These are phyloP conservation scores for Drosophila obscura DNA, from an alignment of 1,140 invertebrate genomes.

Conservation along the genomic window DNA sequence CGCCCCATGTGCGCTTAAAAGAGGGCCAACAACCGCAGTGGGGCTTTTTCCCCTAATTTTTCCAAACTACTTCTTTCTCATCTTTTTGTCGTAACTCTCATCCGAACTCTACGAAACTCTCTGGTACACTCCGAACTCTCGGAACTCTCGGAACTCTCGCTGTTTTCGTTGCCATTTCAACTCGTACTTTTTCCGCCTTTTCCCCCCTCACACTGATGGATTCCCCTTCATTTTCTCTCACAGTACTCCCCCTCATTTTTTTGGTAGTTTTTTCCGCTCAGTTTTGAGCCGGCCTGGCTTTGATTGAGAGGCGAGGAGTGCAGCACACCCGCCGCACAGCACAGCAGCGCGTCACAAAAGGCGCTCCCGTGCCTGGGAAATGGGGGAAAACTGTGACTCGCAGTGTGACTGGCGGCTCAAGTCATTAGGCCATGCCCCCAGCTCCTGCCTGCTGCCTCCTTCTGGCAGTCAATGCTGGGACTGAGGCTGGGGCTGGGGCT, in stretches of 20 bases:
- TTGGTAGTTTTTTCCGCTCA: constrained; percentile 20
- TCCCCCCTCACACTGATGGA: too few species aligned
- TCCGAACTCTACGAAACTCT: not conserved
- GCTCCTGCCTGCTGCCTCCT: not conserved
- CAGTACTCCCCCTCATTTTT: not conserved
- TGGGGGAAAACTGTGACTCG: constrained; percentile 21
- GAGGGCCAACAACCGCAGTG: constrained; percentile 50
- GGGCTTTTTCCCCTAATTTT: constrained; percentile 16
- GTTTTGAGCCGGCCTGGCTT: constrained; percentile 17
- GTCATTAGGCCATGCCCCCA: constrained; percentile 62
- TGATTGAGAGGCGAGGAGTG: constrained; percentile 41
- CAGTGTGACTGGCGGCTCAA: constrained; percentile 51
- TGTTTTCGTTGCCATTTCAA: too few species aligned
- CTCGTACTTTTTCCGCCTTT: too few species aligned
- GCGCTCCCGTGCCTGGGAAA: constrained; percentile 1
- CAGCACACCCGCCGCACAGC: constrained; percentile 21
- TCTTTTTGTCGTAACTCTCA: constrained; percentile 36
- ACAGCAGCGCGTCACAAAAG: constrained; percentile 5
- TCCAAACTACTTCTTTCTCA: constrained; percentile 15
- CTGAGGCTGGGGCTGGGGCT: too few species aligned
- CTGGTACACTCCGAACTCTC: constrained; percentile 31
- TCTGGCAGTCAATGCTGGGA: constrained; percentile 1
- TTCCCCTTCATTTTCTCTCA: not conserved
- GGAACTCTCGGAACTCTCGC: constrained; percentile 28
- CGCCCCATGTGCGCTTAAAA: not conserved